Base-by-base conservation (phyloP, 1,140 invertebrate species). In the Drosophila novamexicana region DNA sequence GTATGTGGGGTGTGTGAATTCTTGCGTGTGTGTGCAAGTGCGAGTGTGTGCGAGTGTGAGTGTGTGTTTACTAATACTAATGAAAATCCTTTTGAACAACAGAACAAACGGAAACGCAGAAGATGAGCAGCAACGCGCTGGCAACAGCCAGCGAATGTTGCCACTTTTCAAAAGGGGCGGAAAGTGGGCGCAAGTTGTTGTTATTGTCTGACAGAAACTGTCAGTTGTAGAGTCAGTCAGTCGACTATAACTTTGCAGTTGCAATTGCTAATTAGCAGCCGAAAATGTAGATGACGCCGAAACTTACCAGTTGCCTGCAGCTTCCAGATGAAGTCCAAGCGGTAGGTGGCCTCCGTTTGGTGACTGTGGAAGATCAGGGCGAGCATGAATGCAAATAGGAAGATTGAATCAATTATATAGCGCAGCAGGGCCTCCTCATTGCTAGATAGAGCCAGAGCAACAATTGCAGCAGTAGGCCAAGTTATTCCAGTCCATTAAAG, bases 241-340 rank as follows among this genome's bases (percentile, higher is more conserved):
- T 53, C 40, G n/a, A 7, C 34, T 62, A 67, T 49, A 70, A 54
- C 52, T 70, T 40, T 56, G 59, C 49, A 44, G 37, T 37, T 50
- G 40, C 63, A 49, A 77, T 59, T 36, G 16, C 45, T 54, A 75
- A 76, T 75, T 57, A 76, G 22, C 39, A 49, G 40, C 1, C 39
- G 39, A 40, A 34, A 37, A 29, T 29, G 22, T 29, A 29, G 22
- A 29, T 29, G 4, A 29, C 22, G 22, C 4, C 4, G 22, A 29
- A 29, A 77, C 90, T 91, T 92, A 96, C 96, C 95, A 65, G 95
- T 97, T 12, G 97, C 97, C 93, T 98, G 97, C 32, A 98, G 93
- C 93, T 98, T 98, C 98, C 98, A 99, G 37, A 98, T 95, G 90
- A 98, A 98, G 93, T 98, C 97, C 47, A 99, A 93, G 22, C 96